phyloP scores from a whole-genome alignment of 2,888 invertebrate species.

The Hypsopygia costalis region DNA sequence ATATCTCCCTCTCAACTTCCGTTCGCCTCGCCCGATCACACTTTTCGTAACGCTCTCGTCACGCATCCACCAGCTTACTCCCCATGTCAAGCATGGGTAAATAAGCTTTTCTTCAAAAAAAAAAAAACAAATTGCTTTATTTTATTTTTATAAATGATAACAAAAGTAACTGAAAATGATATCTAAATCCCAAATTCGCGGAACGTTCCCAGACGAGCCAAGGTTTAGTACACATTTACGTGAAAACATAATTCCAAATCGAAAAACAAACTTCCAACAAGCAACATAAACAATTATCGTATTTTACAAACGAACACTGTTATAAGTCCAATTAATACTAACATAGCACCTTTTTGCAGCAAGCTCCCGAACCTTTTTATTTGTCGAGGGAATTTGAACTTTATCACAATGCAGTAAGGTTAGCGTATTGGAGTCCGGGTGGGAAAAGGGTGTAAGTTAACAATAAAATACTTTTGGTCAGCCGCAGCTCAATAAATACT shows the following conservation, averaged over 20 bases:
- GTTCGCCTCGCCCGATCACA: too few species aligned
- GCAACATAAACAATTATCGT: conserved; percentile 38
- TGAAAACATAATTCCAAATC: background rate
- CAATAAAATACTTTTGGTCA: conserved; percentile 76
- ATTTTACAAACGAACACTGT: conserved; percentile 58
- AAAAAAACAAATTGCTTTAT: too few species aligned
- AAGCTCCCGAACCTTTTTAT: conserved; percentile 15
- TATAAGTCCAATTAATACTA: conserved; percentile 62
- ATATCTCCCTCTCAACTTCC: too few species aligned
- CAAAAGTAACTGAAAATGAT: too few species aligned
- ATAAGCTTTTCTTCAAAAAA: too few species aligned
- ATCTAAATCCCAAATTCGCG: too few species aligned
- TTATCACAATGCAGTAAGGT: conserved; percentile 12
- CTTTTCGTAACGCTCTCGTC: too few species aligned
- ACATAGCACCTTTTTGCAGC: conserved; percentile 52
- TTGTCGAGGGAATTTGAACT: conserved; percentile 20
- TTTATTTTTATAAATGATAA: too few species aligned
- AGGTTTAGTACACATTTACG: background rate
- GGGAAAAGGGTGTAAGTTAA: conserved; percentile 64
- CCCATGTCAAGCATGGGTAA: too few species aligned
- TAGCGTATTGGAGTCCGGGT: conserved; percentile 28
- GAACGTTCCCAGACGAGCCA: too few species aligned
- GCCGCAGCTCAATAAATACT: conserved; percentile 79
- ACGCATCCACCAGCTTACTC: too few species aligned
- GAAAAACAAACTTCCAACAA: conserved; percentile 22